Evolutionary conservation across 2,113 vertebrate genomes (phyloP).

Genomic region (Pungitius pungitius): DNA sequence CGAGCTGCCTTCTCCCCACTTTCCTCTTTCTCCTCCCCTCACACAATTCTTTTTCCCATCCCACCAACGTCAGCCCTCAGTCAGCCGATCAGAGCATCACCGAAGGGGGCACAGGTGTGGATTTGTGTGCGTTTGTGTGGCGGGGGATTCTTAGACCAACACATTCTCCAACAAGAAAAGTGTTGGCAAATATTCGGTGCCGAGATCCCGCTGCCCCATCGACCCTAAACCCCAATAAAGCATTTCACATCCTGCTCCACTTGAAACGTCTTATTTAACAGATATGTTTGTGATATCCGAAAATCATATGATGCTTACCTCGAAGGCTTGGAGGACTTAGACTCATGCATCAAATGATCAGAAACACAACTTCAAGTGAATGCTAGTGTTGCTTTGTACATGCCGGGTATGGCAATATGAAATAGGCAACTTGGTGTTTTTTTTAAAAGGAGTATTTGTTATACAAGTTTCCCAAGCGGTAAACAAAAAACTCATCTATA

Average conservation of each 20-base stretch:
- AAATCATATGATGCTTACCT: background rate
- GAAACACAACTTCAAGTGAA: background rate
- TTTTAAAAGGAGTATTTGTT: background rate
- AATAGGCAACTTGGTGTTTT: background rate
- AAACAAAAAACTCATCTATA: background rate
- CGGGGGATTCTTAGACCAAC: constrained; percentile 12
- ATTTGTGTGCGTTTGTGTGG: constrained; percentile 45
- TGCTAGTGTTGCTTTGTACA: background rate
- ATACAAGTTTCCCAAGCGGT: background rate
- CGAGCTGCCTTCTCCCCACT: constrained; percentile 27
- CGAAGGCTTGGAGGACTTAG: background rate
- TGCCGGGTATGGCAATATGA: background rate
- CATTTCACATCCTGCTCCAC: constrained; percentile 40
- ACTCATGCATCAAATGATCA: background rate
- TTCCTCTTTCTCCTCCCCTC: constrained; percentile 35
- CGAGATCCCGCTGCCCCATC: constrained; percentile 38
- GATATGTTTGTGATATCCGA: background rate
- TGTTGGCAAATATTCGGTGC: constrained; percentile 12
- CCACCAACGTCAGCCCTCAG: constrained; percentile 41
- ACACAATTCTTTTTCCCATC: constrained; percentile 21
- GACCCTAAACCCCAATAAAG: constrained; percentile 55
- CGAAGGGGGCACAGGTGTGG: background rate
- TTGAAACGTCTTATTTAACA: constrained; percentile 31
- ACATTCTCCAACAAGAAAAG: constrained; percentile 12
- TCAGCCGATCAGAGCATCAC: constrained; percentile 32